A percentile compares a stretch with the other conserved stretches of the same genome.
phyloP scores from a whole-genome alignment of 2,113 vertebrate species.

The Hydropotes inermis region DNA sequence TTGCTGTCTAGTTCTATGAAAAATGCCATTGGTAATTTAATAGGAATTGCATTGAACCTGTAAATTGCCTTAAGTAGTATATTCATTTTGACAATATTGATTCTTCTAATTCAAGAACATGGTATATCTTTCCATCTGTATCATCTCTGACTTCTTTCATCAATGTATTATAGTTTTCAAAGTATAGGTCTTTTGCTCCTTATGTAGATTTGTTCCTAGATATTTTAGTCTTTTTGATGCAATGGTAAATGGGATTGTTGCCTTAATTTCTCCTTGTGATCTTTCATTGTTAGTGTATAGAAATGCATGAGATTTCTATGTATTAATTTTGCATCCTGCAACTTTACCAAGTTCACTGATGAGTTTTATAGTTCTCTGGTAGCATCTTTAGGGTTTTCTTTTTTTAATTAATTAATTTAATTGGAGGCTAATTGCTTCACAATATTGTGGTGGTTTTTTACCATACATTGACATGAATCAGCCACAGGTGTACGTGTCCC shows the following conservation, averaged over 20 bases:
- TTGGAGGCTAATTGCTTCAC: neutral
- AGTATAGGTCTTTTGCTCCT: neutral
- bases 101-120: neutral
- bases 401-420: neutral
- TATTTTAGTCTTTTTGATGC: neutral
- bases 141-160: neutral
- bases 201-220: neutral
- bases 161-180: neutral
- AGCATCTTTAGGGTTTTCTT: neutral
- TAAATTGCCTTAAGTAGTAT: neutral
- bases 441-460: neutral
- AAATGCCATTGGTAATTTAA: neutral
- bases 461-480: neutral
- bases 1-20: neutral
- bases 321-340: neutral
- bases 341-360: neutral
- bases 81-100: neutral
- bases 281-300: neutral
- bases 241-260: neutral
- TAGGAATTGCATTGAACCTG: neutral
- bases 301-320: neutral
- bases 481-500: fast-evolving
- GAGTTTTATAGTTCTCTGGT: neutral
- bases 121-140: neutral
- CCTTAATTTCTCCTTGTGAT: neutral